phyloP scores from a whole-genome alignment of 2,888 invertebrate species.

The Drosophila formosana region DNA sequence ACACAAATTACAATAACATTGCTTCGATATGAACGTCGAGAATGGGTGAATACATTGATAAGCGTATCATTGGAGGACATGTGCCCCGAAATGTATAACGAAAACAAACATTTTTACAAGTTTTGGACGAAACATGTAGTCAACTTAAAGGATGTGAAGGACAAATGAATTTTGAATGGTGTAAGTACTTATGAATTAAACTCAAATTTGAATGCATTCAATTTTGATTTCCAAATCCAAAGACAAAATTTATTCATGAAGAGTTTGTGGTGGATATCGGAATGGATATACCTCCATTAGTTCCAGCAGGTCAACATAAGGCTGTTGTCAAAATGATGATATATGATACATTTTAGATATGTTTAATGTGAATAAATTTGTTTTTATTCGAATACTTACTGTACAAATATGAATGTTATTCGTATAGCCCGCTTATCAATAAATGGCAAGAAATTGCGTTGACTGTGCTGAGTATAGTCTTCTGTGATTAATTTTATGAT shows the following conservation, averaged over 20 bases:
- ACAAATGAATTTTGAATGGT: constrained; percentile 34
- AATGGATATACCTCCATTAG: no score
- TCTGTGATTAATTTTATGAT: constrained; percentile 22
- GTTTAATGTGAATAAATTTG: constrained; percentile 18
- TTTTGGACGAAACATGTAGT: constrained; percentile 23
- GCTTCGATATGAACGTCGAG: constrained; percentile 16
- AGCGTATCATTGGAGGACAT: accelerated
- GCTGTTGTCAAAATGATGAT: no score
- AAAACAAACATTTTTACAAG: constrained; percentile 22
- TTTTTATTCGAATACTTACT: background rate
- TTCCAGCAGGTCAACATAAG: no score
- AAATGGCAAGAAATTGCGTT: background rate
- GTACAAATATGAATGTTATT: background rate
- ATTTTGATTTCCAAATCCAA: no score
- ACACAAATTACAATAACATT: background rate
- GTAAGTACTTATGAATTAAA: constrained; percentile 12
- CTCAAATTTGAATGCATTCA: no score
- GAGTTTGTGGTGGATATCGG: no score
- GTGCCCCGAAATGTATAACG: constrained; percentile 17
- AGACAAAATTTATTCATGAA: no score
- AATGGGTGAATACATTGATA: constrained; percentile 30
- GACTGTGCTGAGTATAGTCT: background rate
- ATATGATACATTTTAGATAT: no score
- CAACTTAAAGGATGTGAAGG: constrained; percentile 20
- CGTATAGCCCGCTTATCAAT: constrained; percentile 32